Evolutionary conservation across 2,113 vertebrate genomes (phyloP).

Genomic region (Psilopsiagon aurifrons): DNA sequence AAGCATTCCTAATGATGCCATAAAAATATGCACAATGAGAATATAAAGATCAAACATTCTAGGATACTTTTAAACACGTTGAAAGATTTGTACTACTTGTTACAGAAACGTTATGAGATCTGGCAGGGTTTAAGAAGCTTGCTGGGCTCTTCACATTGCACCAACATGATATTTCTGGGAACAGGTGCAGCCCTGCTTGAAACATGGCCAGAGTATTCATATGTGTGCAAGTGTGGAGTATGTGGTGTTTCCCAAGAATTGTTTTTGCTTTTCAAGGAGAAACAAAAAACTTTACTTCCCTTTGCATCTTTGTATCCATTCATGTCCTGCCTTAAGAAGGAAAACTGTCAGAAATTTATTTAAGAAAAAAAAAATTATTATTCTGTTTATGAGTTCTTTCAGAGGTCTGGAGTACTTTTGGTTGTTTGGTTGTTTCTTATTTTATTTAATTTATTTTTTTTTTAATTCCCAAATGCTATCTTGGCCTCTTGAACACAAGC

Average conservation of each 20-base stretch:
- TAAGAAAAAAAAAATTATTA: neutral
- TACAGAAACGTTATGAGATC: neutral
- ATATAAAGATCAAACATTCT: neutral
- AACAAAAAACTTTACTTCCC: neutral
- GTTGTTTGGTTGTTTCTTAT: neutral
- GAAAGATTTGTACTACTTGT: neutral
- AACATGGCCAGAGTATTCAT: neutral
- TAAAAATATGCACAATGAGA: neutral
- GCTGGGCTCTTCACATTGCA: neutral
- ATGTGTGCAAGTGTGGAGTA: neutral
- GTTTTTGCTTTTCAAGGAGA: neutral
- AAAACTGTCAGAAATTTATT: neutral
- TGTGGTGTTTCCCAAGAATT: neutral
- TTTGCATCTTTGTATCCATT: neutral
- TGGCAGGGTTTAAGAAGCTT: neutral
- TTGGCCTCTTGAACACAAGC: neutral
- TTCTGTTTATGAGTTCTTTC: neutral
- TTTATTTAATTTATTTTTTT: neutral
- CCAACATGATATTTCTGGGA: neutral
- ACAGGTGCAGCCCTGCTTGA: neutral
- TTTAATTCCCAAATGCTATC: neutral
- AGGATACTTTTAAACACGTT: neutral
- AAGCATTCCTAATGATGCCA: neutral
- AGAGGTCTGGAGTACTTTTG: neutral
- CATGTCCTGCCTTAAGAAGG: neutral